These are phyloP conservation scores for Saccostrea echinata DNA, from an alignment of 1,140 invertebrate genomes.

Conservation along the genomic window DNA sequence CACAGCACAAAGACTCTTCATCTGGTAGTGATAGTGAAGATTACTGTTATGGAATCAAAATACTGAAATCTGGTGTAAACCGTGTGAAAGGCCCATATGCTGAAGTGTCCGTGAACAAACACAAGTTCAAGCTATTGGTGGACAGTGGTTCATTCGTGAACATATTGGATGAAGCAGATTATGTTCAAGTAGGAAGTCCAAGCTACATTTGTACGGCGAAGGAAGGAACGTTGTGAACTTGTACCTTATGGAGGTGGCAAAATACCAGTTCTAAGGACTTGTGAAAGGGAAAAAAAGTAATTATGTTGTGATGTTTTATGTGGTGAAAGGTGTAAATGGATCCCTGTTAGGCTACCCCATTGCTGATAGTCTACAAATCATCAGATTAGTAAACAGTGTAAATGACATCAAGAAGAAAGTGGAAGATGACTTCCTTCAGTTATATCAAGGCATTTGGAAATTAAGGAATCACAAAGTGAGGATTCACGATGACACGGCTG, in stretches of 20 bases:
- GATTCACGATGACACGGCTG: not conserved
- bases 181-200: constrained; percentile 4
- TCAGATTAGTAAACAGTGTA: constrained; percentile 39
- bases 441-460: constrained; percentile 47
- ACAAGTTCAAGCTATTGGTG: not conserved
- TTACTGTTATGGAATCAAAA: constrained; percentile 43
- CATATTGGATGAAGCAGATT: constrained; percentile 27
- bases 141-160: constrained; percentile 43
- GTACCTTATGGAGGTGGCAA: constrained; percentile 35
- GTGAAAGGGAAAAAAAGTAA: constrained; percentile 4
- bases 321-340: constrained; percentile 44
- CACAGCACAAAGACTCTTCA: not conserved
- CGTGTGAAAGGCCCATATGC: constrained; percentile 25
- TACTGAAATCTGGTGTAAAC: not conserved
- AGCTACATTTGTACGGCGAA: not conserved
- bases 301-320: constrained; percentile 26
- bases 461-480: constrained; percentile 46
- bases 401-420: not conserved
- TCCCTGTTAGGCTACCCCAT: constrained; percentile 42
- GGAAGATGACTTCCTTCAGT: not conserved
- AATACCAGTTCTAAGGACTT: constrained; percentile 38
- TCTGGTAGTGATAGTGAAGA: not conserved
- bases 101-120: not conserved
- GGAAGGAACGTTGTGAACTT: not conserved
- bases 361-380: not conserved